phyloP scores from a whole-genome alignment of 2,113 vertebrate species.

The Neogale vison region DNA sequence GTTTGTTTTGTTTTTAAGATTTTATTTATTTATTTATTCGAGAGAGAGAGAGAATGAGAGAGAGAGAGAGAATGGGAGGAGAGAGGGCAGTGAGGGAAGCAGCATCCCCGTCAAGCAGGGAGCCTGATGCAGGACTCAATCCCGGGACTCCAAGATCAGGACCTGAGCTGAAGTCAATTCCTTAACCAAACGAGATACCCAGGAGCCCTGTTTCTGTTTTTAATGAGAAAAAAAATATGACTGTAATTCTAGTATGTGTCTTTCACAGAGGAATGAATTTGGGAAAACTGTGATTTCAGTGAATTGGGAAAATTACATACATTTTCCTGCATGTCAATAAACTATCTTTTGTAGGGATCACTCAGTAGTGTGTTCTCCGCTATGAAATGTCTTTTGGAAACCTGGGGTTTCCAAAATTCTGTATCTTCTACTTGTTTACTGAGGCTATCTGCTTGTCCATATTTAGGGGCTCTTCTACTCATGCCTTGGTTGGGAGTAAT shows the following conservation, averaged over 20 bases:
- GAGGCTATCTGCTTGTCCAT: constrained; percentile 64
- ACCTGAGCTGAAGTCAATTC: no score
- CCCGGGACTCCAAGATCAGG: no score
- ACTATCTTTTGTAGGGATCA: not conserved
- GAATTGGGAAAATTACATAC: no score
- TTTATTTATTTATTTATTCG: not conserved
- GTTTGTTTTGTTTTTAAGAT: no score
- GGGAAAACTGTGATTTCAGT: not conserved
- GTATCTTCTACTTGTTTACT: constrained; percentile 60
- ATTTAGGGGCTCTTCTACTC: constrained; percentile 63
- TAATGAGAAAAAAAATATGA: not conserved
- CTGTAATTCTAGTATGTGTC: not conserved
- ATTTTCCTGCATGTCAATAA: not conserved
- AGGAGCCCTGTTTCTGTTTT: not conserved
- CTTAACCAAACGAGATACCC: no score
- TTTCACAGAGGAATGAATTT: not conserved
- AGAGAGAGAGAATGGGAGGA: no score
- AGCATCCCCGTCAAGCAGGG: no score
- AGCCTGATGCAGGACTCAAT: no score
- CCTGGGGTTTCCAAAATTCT: constrained; percentile 19
- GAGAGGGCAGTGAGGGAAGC: no score
- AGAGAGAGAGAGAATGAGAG: not conserved
- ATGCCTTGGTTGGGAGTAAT: constrained; percentile 32
- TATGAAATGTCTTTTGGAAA: not conserved
- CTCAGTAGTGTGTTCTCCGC: not conserved